These are phyloP conservation scores for Candidula unifasciata DNA, from an alignment of 2,888 invertebrate genomes.

Conservation along the genomic window DNA sequence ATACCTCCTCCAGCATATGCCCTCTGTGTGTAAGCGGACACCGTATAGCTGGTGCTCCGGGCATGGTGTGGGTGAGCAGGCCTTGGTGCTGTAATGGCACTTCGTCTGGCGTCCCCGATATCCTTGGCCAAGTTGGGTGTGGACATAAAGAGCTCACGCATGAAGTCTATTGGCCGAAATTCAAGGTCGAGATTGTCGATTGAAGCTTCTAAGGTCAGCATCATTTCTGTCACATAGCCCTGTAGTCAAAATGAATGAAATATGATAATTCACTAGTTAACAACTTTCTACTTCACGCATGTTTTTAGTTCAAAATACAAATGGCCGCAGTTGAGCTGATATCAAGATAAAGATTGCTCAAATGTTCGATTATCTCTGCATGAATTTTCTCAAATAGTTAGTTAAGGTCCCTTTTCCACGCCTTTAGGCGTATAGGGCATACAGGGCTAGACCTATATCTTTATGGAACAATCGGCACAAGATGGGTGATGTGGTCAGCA, in stretches of 20 bases:
- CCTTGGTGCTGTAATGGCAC: slow-evolving; percentile 72
- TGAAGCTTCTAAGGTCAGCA: slow-evolving; percentile 95
- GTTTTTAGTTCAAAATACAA: no score
- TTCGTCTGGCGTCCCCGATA: slow-evolving; percentile 64
- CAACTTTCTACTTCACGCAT: no score
- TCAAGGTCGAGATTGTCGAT: slow-evolving; percentile 90
- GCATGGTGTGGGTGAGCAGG: slow-evolving; percentile 85
- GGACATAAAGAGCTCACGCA: slow-evolving; percentile 94
- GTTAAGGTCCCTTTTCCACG: no score
- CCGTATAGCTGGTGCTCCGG: slow-evolving; percentile 91
- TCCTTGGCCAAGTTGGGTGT: slow-evolving; percentile 87
- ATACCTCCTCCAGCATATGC: slow-evolving; percentile 61
- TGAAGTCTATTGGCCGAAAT: slow-evolving; percentile 88
- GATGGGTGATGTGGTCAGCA: no score
- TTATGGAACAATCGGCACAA: no score
- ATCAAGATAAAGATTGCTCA: no score
- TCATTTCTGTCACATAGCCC: slow-evolving; percentile 97
- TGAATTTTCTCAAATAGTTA: no score
- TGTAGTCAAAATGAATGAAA: slow-evolving; percentile 64
- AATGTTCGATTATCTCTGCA: no score
- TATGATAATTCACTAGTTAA: neutral
- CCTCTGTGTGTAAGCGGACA: slow-evolving; percentile 87
- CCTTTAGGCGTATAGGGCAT: no score
- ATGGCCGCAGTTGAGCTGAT: no score
- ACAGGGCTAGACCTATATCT: no score